A percentile compares a stretch with the other conserved stretches of the same genome.
Evolutionary conservation across 2,797 vertebrate species (phyloP).

Genomic region (Micrastur ruficollis): DNA sequence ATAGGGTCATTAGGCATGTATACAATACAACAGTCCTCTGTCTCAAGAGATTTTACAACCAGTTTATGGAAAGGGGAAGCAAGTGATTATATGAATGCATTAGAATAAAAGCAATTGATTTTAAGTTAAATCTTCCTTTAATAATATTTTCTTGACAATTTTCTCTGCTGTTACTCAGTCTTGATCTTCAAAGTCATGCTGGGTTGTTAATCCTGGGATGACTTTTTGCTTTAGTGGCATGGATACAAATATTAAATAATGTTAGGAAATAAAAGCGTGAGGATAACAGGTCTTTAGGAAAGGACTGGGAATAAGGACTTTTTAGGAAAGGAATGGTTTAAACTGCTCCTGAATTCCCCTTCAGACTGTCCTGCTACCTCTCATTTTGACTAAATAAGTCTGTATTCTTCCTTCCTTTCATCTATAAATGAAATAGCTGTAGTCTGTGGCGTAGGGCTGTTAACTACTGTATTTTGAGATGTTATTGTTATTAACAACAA

Average conservation of each 20-base stretch:
- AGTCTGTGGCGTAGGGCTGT: background rate
- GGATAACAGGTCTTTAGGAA: background rate
- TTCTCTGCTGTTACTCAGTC: background rate
- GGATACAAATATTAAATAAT: background rate
- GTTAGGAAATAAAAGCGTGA: background rate
- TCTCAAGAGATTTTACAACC: conserved; percentile 47
- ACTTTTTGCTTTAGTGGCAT: background rate
- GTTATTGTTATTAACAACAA: background rate
- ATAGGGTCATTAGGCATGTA: background rate
- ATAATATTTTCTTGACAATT: background rate
- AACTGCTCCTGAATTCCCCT: background rate
- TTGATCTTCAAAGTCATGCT: background rate
- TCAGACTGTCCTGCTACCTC: background rate
- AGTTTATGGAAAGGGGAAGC: conserved; percentile 24
- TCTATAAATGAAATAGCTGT: background rate
- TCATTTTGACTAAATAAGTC: background rate
- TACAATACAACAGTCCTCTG: conserved; percentile 8
- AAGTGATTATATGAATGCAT: conserved; percentile 21
- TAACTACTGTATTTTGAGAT: background rate
- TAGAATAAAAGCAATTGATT: conserved; percentile 45
- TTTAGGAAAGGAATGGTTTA: background rate
- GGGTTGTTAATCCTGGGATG: background rate
- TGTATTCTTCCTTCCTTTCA: background rate
- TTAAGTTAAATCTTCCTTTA: conserved; percentile 14
- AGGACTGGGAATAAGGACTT: background rate